Percentiles rank a stretch among this genome's conserved stretches.
Conservation (phyloP, 2,888 invertebrate genomes). For the Ommatoiulus sabulosus region DNA sequence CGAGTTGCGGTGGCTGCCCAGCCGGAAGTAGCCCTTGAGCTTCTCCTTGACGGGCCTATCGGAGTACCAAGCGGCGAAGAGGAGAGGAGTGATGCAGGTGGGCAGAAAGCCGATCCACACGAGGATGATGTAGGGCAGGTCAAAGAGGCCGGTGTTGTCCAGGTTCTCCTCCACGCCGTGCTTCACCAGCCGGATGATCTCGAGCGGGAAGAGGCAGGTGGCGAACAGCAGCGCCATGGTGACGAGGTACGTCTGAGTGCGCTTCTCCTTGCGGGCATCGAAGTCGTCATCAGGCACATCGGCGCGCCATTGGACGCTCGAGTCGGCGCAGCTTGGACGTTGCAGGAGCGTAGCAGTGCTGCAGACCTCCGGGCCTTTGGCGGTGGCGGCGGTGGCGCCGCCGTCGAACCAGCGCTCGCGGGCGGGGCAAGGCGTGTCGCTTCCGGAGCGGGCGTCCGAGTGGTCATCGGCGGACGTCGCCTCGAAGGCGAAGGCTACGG, state of each 20-base stretch:
- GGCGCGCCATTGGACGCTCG: neutral
- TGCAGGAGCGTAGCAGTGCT: conserved; percentile 19
- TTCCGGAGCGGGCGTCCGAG: conserved; percentile 71
- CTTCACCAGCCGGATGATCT: conserved; percentile 74
- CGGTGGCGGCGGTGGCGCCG: neutral
- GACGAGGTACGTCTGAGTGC: conserved; percentile 77
- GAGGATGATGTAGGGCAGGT: conserved; percentile 77
- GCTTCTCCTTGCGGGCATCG: conserved; percentile 72
- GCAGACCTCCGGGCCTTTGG: neutral
- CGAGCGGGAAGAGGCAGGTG: conserved; percentile 77
- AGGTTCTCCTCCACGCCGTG: conserved; percentile 77
- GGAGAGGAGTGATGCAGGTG: conserved; percentile 75
- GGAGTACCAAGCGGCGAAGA: conserved; percentile 76
- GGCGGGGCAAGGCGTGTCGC: conserved; percentile 55
- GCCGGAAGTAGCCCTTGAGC: conserved; percentile 69
- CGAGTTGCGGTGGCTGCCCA: conserved; percentile 20
- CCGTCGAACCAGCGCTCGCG: conserved; percentile 21
- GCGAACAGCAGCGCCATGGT: conserved; percentile 77
- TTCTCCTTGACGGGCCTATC: conserved; percentile 67
- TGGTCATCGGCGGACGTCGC: conserved; percentile 71
- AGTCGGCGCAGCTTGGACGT: neutral
- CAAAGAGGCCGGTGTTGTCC: conserved; percentile 76
- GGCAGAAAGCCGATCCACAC: conserved; percentile 80
- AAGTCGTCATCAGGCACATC: conserved; percentile 62
- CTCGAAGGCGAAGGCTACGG: conserved; percentile 55